Evolutionary conservation across 1,140 invertebrate species (phyloP).

Genomic region (Paraescarpia echinospica): DNA sequence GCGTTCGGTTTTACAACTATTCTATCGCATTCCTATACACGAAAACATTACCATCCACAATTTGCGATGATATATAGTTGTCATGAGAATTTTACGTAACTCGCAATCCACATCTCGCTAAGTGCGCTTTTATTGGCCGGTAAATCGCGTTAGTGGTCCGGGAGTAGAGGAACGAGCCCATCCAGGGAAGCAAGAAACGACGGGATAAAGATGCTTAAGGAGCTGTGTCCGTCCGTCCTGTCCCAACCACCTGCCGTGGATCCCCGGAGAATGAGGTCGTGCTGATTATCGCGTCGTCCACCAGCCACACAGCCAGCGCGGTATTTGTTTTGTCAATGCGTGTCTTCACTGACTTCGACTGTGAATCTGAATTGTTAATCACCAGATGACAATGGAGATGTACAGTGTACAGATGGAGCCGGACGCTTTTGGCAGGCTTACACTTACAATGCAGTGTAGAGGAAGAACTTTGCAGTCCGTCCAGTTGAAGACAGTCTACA

Average conservation of each 20-base stretch:
- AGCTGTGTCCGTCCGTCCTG: no score
- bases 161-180: background rate
- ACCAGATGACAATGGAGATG: background rate
- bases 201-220: background rate
- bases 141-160: background rate
- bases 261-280: background rate
- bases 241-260: background rate
- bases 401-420: background rate
- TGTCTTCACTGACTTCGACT: background rate
- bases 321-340: background rate
- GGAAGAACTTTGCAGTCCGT: background rate
- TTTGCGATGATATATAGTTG: background rate
- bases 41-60: background rate
- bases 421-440: background rate
- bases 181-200: background rate
- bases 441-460: background rate
- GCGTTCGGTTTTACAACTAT: background rate
- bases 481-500: background rate
- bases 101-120: background rate
- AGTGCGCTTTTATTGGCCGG: background rate
- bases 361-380: background rate
- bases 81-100: background rate
- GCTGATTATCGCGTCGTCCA: background rate
- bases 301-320: background rate
- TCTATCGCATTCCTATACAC: background rate